Evolutionary conservation across 2,113 vertebrate genomes (phyloP).

Genomic region (Artemisiospiza belli): DNA sequence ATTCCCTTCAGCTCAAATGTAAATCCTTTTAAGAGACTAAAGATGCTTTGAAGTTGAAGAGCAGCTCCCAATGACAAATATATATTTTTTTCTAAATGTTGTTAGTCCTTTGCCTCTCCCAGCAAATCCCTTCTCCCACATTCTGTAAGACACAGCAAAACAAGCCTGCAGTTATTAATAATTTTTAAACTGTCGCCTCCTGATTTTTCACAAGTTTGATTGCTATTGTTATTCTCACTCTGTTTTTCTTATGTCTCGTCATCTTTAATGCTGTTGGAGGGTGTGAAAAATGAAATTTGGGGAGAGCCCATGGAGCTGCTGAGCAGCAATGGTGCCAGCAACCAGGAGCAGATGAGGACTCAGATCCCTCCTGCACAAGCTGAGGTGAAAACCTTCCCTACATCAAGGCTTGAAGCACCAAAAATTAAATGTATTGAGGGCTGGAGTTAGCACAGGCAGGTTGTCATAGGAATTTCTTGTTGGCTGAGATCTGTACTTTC

Average conservation of each 20-base stretch:
- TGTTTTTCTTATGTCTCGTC: constrained; percentile 21
- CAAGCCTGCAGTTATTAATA: constrained; percentile 16
- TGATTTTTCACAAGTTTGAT: constrained; percentile 27
- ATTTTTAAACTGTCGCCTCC: not conserved
- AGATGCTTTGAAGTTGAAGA: constrained; percentile 48
- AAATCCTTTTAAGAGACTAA: constrained; percentile 72
- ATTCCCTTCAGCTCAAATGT: constrained; percentile 65
- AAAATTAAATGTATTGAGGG: not conserved
- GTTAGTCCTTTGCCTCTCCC: not conserved
- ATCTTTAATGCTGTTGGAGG: not conserved
- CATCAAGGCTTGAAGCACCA: not conserved
- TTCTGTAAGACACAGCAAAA: not conserved
- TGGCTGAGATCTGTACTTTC: not conserved
- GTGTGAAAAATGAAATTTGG: not conserved
- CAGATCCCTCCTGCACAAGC: not conserved
- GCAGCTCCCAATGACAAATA: constrained; percentile 40
- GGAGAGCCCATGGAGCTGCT: not conserved
- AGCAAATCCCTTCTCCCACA: not conserved
- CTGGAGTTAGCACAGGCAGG: not conserved
- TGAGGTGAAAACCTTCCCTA: not conserved
- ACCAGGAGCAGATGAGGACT: not conserved
- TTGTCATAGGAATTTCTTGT: not conserved
- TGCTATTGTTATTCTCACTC: constrained; percentile 24
- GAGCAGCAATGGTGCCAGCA: not conserved
- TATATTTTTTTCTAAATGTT: not conserved